Evolutionary conservation across 1,140 invertebrate species (phyloP).

Genomic region (Microplitis mediator): DNA sequence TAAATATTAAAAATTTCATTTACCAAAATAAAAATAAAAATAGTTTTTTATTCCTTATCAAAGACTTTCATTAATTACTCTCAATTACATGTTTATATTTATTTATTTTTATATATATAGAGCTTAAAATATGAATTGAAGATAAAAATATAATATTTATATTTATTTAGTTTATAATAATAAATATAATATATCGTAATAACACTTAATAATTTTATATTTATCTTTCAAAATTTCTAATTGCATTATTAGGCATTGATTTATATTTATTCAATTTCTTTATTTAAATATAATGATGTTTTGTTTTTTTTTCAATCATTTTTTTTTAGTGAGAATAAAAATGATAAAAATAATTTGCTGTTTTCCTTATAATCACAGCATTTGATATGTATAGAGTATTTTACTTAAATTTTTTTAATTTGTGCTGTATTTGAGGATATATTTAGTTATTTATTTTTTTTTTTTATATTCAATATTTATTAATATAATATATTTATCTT

Average conservation of each 20-base stretch:
- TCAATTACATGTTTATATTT: neutral
- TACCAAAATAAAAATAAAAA: too few relatives aligned
- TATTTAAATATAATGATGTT: neutral
- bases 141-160: constrained; percentile 50
- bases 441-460: too few relatives aligned
- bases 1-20: too few relatives aligned
- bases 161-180: constrained; percentile 1
- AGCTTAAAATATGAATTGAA: constrained; percentile 42
- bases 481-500: too few relatives aligned
- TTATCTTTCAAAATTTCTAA: constrained; percentile 44
- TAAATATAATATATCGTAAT: constrained; percentile 43
- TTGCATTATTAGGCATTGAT: constrained; percentile 41
- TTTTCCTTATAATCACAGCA: too few relatives aligned
- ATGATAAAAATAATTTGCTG: too few relatives aligned
- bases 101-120: constrained; percentile 32
- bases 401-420: neutral
- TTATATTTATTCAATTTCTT: neutral
- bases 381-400: neutral
- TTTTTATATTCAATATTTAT: too few relatives aligned
- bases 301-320: too few relatives aligned
- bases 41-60: too few relatives aligned
- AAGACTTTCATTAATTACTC: too few relatives aligned
- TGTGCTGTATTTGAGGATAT: too few relatives aligned
- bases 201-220: constrained; percentile 42
- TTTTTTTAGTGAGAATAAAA: neutral